Base-by-base conservation (phyloP, 2,797 vertebrate species). In the Pipistrellus nathusii region DNA sequence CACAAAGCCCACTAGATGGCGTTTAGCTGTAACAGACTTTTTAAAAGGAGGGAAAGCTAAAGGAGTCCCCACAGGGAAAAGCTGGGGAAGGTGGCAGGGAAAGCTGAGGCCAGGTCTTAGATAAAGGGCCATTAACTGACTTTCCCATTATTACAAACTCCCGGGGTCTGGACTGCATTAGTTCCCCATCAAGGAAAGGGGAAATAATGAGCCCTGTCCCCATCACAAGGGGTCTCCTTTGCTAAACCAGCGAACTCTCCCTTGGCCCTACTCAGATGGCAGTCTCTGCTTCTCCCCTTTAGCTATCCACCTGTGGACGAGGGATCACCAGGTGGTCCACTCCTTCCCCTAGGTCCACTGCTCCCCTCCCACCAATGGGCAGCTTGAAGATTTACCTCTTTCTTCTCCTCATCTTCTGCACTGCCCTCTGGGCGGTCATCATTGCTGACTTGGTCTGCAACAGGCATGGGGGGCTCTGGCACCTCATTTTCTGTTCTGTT, bases 341-440 rank as follows among this genome's bases (percentile, higher is more conserved):
- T 92, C 93, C 78, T 73, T 94, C 90, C 96, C 80, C 95, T 18
- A 76, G 41, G 90, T 62, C 30, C 76, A 75, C 62, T 81, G 64
- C 80, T 91, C 85, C 57, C 94, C 88, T 38, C 96, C 96, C 95
- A 48, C 78, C 83, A 96, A 55, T 12, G 73, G 90, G 92, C 87
- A 69, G 81, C 78, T 87, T 93, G 73, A 32, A 80, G 83, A 96
- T 92, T 97, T 98, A 98, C 98, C 98, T 98, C 98, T 98, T 98
- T 98, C 95, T 98, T 98, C 90, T 98, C 98, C 97, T 98, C 98
- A 85, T 98, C 98, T 90, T 98, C 98, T 5, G 95, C 91, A 84
- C 21, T 91, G 73, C 95, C 94, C 30, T 98, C 98, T 5, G 96
- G 96, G 83, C 95, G 97, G 14, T 97, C 97, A 27, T 97, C 96